Evolutionary conservation across 2,113 vertebrate species (phyloP).

Genomic region (Rhea pennata): DNA sequence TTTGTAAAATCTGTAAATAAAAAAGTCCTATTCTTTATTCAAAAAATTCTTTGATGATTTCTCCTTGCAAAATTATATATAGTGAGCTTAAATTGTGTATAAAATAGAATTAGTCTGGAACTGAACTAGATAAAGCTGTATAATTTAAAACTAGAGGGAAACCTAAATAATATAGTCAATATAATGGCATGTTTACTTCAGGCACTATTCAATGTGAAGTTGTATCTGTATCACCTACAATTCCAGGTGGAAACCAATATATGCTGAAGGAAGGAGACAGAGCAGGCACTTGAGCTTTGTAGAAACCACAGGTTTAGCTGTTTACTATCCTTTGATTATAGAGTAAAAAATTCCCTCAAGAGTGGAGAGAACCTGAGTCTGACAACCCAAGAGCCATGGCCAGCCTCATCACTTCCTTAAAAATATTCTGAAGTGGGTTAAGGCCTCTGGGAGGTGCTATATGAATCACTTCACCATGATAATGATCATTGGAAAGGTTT

Average conservation of each 20-base stretch:
- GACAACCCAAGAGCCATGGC: not conserved
- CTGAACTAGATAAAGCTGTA: not conserved
- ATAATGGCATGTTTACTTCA: not conserved
- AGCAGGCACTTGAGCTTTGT: not conserved
- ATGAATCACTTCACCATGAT: not conserved
- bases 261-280: not conserved
- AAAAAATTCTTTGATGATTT: not conserved
- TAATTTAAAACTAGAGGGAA: not conserved
- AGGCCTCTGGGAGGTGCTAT: not conserved
- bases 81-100: not conserved
- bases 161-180: not conserved
- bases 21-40: not conserved
- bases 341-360: not conserved
- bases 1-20: not conserved
- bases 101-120: not conserved
- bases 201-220: not conserved
- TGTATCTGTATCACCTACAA: not conserved
- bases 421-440: not conserved
- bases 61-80: not conserved
- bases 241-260: rapidly evolving
- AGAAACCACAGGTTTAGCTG: not conserved
- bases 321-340: not conserved
- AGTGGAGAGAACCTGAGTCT: not conserved
- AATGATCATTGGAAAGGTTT: not conserved
- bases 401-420: not conserved